Evolutionary conservation across 92 coral and sea anemone species (phyloP).

Genomic region (Paragorgia papillata): DNA sequence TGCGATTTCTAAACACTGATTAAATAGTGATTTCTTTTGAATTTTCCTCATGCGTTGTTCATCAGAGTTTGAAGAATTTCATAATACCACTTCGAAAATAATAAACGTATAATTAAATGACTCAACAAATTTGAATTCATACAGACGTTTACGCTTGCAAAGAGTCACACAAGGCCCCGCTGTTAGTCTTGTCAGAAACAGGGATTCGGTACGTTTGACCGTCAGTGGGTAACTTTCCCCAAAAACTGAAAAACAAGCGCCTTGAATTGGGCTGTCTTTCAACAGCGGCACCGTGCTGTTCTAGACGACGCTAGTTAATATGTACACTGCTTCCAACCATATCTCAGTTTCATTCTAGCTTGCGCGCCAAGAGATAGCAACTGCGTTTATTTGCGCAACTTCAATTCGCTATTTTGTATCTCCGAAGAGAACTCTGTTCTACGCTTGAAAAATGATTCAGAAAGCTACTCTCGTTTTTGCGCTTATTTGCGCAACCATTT

Average conservation of each 20-base stretch:
- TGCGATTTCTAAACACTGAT: too few species aligned
- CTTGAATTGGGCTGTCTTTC: constrained; percentile 30
- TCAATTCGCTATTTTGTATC: not conserved
- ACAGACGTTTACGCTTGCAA: too few species aligned
- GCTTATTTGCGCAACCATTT: not conserved
- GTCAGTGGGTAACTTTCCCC: constrained; percentile 12
- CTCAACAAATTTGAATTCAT: too few species aligned
- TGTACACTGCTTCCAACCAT: not conserved
- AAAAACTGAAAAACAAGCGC: constrained; percentile 26
- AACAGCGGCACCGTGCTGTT: constrained; percentile 22
- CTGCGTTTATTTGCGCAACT: not conserved
- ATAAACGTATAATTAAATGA: too few species aligned
- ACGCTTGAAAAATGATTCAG: not conserved
- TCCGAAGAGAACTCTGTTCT: not conserved
- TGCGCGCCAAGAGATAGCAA: not conserved
- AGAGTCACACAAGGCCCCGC: constrained; percentile 1
- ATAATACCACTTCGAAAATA: too few species aligned
- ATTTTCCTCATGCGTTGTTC: too few species aligned
- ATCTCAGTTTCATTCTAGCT: not conserved
- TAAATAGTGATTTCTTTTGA: too few species aligned
- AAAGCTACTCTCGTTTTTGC: not conserved
- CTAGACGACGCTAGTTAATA: not conserved
- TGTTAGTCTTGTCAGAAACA: not conserved
- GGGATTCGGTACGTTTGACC: constrained; percentile 29
- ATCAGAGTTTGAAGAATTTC: too few species aligned